A percentile compares a stretch with the other conserved stretches of the same genome.
Conservation (phyloP, 2,113 vertebrate species). For the Tachysurus vachellii region DNA sequence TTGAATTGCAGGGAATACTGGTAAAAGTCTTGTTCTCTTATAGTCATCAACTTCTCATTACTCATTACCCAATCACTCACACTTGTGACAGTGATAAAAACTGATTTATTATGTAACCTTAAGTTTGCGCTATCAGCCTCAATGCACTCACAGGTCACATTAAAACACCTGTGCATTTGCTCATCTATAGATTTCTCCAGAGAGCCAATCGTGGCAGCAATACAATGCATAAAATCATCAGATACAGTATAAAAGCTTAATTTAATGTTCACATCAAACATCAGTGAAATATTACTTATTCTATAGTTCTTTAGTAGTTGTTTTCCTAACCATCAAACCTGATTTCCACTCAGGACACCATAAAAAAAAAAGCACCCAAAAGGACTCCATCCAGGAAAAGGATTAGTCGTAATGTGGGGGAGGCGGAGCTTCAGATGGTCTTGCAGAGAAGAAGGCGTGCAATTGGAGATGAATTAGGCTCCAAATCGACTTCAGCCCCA, state of each 20-base stretch:
- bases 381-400: slow-evolving; percentile 52
- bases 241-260: not conserved
- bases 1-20: slow-evolving; percentile 78
- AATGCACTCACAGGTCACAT: not conserved
- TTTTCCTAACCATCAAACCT: not conserved
- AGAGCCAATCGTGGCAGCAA: not conserved
- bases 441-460: slow-evolving; percentile 75
- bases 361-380: slow-evolving; percentile 53
- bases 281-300: not conserved
- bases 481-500: not conserved
- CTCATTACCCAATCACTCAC: not conserved
- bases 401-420: slow-evolving; percentile 56
- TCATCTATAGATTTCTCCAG: not conserved
- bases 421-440: slow-evolving; percentile 71
- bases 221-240: not conserved
- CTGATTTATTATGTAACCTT: not conserved
- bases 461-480: slow-evolving; percentile 61
- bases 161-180: not conserved
- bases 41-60: not conserved
- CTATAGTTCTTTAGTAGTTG: not conserved
- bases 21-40: slow-evolving; percentile 54
- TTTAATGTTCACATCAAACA: not conserved
- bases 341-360: slow-evolving; percentile 54
- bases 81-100: not conserved
- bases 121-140: not conserved